phyloP scores from a whole-genome alignment of 2,888 invertebrate genomes.

The Gerosis bhagava region DNA sequence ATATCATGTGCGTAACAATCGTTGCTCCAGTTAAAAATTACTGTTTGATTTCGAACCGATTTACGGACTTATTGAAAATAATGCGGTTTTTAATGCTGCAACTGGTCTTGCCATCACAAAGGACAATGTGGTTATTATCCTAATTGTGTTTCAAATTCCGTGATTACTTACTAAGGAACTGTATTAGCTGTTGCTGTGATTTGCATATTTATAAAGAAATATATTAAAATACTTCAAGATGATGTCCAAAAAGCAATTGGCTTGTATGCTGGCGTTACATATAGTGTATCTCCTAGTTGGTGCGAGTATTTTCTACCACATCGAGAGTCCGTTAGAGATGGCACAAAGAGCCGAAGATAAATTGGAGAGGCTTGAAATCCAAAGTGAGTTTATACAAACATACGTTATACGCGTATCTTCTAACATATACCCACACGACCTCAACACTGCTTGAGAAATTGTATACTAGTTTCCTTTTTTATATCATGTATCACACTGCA shows the following conservation, averaged over 20 bases:
- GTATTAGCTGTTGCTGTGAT: too few species aligned
- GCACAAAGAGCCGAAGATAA: slow-evolving; percentile 81
- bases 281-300: slow-evolving; percentile 90
- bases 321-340: slow-evolving; percentile 89
- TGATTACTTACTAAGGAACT: slow-evolving; percentile 30
- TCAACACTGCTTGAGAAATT: slow-evolving; percentile 22
- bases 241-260: slow-evolving; percentile 92
- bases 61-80: slow-evolving; percentile 44
- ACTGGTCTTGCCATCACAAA: slow-evolving; percentile 40
- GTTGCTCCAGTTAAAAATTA: slow-evolving; percentile 38
- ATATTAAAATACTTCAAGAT: too few species aligned
- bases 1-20: slow-evolving; percentile 51
- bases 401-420: slow-evolving; percentile 12
- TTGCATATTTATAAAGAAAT: too few species aligned
- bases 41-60: slow-evolving; percentile 43
- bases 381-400: slow-evolving; percentile 80
- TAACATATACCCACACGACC: slow-evolving; percentile 12
- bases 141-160: slow-evolving; percentile 40
- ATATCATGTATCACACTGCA: slow-evolving; percentile 18
- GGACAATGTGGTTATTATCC: slow-evolving; percentile 56
- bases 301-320: slow-evolving; percentile 92
- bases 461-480: slow-evolving; percentile 22
- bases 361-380: slow-evolving; percentile 85
- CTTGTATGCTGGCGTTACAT: slow-evolving; percentile 88
- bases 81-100: slow-evolving; percentile 45